Percentiles rank a stretch among this genome's conserved stretches.
Evolutionary conservation across 2,113 vertebrate species (phyloP).

Genomic region (Xenopus tropicalis): UCB_Xtro_10.0 CM004443.2:77309501-77310000

Average conservation of each 20-base stretch:
- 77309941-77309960: too few relatives aligned
- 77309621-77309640: constrained; percentile 56
- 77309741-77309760: neutral
- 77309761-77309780: too few relatives aligned
- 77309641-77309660: constrained; percentile 46
- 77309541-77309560: constrained; percentile 54
- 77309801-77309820: too few relatives aligned
- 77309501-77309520: constrained; percentile 61
- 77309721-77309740: constrained; percentile 41
- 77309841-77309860: too few relatives aligned
- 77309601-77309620: constrained; percentile 59
- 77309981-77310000: too few relatives aligned
- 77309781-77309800: too few relatives aligned
- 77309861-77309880: too few relatives aligned
- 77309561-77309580: constrained; percentile 60
- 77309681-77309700: constrained; percentile 18
- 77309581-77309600: constrained; percentile 58
- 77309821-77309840: too few relatives aligned
- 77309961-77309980: too few relatives aligned
- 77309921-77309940: too few relatives aligned
- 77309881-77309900: too few relatives aligned
- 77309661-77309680: constrained; percentile 46
- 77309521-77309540: constrained; percentile 44
- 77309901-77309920: too few relatives aligned
- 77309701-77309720: constrained; percentile 21